A percentile compares a stretch with the other conserved stretches of the same genome.
phyloP scores from a whole-genome alignment of 2,797 vertebrate genomes.

The Urocyon cinereoargenteus region DNA sequence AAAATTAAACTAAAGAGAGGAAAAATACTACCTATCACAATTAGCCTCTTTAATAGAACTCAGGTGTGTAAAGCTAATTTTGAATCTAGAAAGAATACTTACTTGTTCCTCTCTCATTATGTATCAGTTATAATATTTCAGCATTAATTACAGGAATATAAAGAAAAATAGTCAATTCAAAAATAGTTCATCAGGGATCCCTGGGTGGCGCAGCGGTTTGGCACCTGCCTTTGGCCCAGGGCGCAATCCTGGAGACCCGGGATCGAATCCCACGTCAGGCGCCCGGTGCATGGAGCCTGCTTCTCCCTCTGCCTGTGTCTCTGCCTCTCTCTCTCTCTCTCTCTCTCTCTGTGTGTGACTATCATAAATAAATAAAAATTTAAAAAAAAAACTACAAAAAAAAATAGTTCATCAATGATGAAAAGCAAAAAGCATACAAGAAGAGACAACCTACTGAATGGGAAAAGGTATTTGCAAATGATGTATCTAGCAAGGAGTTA shows the following conservation, averaged over 20 bases:
- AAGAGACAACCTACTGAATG: neutral
- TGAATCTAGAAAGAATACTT: neutral
- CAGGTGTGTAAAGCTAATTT: neutral
- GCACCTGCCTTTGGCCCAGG: too few relatives aligned
- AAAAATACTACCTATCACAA: neutral
- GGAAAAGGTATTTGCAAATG: neutral
- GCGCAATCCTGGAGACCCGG: too few relatives aligned
- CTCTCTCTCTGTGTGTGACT: too few relatives aligned
- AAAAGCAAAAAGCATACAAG: neutral
- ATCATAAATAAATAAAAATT: too few relatives aligned
- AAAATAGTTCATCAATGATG: neutral
- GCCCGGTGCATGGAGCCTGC: too few relatives aligned
- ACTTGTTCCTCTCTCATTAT: neutral
- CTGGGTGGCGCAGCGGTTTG: too few relatives aligned
- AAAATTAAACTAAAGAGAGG: neutral
- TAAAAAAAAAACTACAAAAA: too few relatives aligned
- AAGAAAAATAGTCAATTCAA: neutral
- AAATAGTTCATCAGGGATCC: neutral
- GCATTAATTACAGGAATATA: neutral
- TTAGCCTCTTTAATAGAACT: neutral
- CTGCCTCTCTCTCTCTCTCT: too few relatives aligned
- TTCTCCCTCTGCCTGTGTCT: too few relatives aligned
- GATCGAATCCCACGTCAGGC: too few relatives aligned
- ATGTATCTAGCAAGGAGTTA: neutral
- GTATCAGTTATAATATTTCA: neutral